phyloP scores from a whole-genome alignment of 1,140 invertebrate genomes.

The Liolophura sinensis region DNA sequence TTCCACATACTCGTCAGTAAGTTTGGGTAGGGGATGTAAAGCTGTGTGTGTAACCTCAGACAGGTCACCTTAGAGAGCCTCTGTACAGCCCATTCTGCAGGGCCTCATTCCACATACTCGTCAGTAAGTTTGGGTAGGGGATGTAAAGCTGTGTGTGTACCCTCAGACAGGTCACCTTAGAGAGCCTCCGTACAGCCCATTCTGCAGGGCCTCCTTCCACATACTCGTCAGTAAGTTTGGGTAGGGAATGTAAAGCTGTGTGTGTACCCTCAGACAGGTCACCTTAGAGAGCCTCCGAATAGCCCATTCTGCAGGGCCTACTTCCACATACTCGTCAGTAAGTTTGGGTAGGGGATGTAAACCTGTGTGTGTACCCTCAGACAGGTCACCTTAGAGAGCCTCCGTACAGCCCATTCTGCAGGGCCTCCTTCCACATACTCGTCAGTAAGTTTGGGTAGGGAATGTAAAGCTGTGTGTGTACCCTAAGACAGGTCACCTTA shows the following conservation, averaged over 20 bases:
- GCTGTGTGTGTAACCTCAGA: conserved; percentile 24
- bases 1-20: conserved; percentile 11
- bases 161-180: no score
- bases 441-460: conserved; percentile 9
- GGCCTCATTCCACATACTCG: no score
- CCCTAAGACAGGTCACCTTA: conserved; percentile 35
- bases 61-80: conserved; percentile 41
- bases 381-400: conserved; percentile 43
- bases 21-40: conserved; percentile 14
- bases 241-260: no score
- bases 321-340: conserved; percentile 2
- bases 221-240: no score
- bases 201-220: no score
- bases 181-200: no score
- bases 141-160: no score
- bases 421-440: conserved; percentile 6
- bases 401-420: conserved; percentile 26
- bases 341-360: no score
- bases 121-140: no score
- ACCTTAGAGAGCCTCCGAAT: no score
- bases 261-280: no score
- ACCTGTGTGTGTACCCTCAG: conserved; percentile 21
- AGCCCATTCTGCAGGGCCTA: no score
- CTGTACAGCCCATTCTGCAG: conserved; percentile 26
- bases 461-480: conserved; percentile 22